Evolutionary conservation across 2,113 vertebrate species (phyloP).

Genomic region (Pelecanoides urinatrix): DNA sequence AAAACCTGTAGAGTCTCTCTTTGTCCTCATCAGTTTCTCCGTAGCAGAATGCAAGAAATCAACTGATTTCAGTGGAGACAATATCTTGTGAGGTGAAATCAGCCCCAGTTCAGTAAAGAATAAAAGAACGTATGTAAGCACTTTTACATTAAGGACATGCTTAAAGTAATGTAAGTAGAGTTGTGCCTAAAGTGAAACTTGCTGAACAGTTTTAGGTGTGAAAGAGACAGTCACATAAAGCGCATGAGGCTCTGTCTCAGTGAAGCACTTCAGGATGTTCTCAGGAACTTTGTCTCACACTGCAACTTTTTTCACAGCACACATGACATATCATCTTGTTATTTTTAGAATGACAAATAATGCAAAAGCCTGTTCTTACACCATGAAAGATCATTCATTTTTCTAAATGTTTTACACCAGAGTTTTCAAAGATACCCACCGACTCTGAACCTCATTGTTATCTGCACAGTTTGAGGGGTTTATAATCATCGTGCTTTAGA

Average conservation of each 20-base stretch:
- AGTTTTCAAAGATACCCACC: background rate
- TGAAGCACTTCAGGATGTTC: background rate
- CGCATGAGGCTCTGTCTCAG: background rate
- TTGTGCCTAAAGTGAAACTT: background rate
- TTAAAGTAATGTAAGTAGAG: background rate
- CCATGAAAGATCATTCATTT: background rate
- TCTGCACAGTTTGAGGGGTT: background rate
- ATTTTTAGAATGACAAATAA: conserved; percentile 18
- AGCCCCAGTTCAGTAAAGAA: background rate
- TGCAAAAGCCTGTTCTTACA: background rate
- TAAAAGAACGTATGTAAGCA: background rate
- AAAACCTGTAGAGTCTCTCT: background rate
- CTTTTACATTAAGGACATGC: background rate
- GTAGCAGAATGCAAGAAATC: background rate
- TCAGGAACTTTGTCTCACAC: background rate
- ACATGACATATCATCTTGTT: background rate
- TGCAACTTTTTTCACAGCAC: background rate
- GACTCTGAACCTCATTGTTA: background rate
- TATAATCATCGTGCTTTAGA: background rate
- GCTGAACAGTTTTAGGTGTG: background rate
- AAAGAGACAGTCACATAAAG: background rate
- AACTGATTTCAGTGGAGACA: background rate
- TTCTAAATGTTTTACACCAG: background rate
- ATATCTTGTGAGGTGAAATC: background rate
- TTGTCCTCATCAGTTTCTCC: background rate